These are phyloP conservation scores for Sebastes vulpes DNA, from an alignment of 2,797 vertebrate species.

Conservation along the genomic window DNA sequence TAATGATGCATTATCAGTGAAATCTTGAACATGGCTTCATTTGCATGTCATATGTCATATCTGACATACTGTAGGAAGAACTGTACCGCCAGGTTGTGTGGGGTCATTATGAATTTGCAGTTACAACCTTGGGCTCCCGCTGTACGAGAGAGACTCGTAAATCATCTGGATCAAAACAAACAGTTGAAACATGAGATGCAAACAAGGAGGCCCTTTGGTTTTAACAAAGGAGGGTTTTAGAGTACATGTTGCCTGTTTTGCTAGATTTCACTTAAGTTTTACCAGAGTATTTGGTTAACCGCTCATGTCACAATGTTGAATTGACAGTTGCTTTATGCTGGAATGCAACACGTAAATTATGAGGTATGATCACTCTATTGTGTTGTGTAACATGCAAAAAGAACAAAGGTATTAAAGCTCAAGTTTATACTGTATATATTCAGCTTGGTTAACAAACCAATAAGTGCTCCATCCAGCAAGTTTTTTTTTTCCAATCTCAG, in stretches of 20 bases:
- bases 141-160: not conserved
- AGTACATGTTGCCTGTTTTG: not conserved
- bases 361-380: not conserved
- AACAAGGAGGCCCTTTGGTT: not conserved
- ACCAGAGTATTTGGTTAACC: not conserved
- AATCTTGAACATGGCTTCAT: constrained; percentile 20
- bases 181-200: constrained; percentile 38
- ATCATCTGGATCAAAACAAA: constrained; percentile 37
- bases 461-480: not conserved
- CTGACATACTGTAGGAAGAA: not conserved
- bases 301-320: not conserved
- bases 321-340: not conserved
- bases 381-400: not conserved
- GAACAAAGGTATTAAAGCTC: not conserved
- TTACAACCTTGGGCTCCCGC: constrained; percentile 43
- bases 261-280: not conserved
- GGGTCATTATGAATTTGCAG: constrained; percentile 20
- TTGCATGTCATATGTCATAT: constrained; percentile 52
- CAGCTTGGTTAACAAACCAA: not conserved
- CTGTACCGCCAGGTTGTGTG: not conserved
- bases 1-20: not conserved
- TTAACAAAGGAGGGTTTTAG: not conserved
- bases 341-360: not conserved
- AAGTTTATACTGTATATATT: not conserved
- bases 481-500: not conserved